Evolutionary conservation across 2,888 invertebrate species (phyloP).

Genomic region (Cryptus armator): DNA sequence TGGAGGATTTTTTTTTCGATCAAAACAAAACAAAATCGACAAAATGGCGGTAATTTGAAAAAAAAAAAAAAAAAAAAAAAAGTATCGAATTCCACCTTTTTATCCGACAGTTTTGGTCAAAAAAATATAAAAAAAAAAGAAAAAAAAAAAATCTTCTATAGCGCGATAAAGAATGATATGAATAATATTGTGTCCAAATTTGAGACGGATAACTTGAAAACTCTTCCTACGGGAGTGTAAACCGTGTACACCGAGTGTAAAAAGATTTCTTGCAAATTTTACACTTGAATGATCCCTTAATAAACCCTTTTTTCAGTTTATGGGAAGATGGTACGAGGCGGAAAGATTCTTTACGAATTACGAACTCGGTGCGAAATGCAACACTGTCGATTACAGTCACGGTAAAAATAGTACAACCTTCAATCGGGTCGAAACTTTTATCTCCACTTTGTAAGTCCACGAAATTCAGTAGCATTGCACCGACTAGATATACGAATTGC

Average conservation of each 20-base stretch:
- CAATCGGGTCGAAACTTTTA: neutral
- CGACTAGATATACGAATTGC: neutral
- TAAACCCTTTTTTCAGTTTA: conserved; percentile 86
- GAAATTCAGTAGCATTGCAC: neutral
- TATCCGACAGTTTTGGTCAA: too few relatives aligned
- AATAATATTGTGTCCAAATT: neutral
- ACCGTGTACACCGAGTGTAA: too few relatives aligned
- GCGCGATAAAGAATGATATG: neutral
- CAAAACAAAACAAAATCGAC: too few relatives aligned
- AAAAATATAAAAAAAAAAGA: neutral
- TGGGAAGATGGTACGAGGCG: conserved; percentile 92
- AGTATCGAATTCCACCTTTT: too few relatives aligned
- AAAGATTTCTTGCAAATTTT: too few relatives aligned
- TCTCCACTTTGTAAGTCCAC: neutral
- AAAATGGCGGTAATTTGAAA: too few relatives aligned
- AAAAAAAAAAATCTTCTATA: neutral
- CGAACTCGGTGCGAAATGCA: conserved; percentile 91
- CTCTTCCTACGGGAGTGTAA: too few relatives aligned
- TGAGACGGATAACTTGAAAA: neutral
- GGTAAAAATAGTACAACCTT: neutral
- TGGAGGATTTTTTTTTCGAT: too few relatives aligned
- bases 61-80: too few relatives aligned
- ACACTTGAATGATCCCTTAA: neutral
- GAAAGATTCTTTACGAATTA: conserved; percentile 91
- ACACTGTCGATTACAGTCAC: conserved; percentile 88